These are phyloP conservation scores for Gopherus evgoodei DNA, from an alignment of 2,113 vertebrate species.

Conservation along the genomic window DNA sequence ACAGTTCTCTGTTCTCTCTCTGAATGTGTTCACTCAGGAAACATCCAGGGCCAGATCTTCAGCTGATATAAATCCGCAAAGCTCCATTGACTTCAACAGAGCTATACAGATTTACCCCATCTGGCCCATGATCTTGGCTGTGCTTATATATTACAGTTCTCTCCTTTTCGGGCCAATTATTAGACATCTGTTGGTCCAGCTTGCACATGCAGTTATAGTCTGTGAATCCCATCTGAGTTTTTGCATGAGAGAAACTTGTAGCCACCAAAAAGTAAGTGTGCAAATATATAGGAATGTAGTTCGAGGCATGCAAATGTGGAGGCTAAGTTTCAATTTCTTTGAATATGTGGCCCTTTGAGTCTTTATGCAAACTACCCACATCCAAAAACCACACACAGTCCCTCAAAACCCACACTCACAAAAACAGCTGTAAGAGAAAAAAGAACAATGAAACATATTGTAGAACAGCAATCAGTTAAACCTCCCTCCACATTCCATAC, in stretches of 20 bases:
- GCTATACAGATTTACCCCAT: slow-evolving; percentile 26
- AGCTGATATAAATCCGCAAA: slow-evolving; percentile 62
- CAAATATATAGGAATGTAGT: slow-evolving; percentile 48
- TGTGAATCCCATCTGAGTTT: slow-evolving; percentile 41
- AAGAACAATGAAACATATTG: slow-evolving; percentile 53
- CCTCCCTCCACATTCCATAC: slow-evolving; percentile 7
- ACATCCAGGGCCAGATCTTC: slow-evolving; percentile 60
- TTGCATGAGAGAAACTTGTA: background rate
- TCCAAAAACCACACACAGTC: slow-evolving; percentile 2
- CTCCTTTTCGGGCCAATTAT: slow-evolving; percentile 52
- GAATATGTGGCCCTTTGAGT: background rate
- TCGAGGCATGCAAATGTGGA: background rate
- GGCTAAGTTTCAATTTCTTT: slow-evolving; percentile 42
- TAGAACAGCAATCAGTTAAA: slow-evolving; percentile 53
- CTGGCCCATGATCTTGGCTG: slow-evolving; percentile 36
- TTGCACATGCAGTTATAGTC: slow-evolving; percentile 13
- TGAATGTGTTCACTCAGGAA: slow-evolving; percentile 63
- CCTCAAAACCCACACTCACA: slow-evolving; percentile 3
- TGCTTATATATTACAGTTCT: slow-evolving; percentile 19
- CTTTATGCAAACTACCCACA: background rate
- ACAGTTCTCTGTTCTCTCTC: slow-evolving; percentile 57
- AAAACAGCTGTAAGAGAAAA: slow-evolving; percentile 56
- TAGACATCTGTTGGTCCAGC: slow-evolving; percentile 53
- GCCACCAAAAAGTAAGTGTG: slow-evolving; percentile 53
- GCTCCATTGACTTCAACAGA: slow-evolving; percentile 40